These are phyloP conservation scores for Epinephelus coioides DNA, from an alignment of 2,797 vertebrate species.

Conservation along the genomic window DNA sequence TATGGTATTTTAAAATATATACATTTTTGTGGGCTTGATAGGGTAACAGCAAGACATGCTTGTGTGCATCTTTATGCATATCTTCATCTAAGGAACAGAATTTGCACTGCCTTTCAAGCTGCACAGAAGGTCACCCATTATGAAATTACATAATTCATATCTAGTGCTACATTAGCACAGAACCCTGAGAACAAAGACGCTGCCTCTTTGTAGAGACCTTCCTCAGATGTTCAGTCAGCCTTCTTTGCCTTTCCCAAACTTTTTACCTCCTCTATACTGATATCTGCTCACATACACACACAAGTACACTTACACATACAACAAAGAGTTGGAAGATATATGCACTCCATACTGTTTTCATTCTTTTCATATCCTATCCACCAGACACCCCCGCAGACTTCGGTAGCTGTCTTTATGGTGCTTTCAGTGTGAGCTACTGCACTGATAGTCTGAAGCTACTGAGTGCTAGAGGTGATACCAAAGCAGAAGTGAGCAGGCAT, in stretches of 20 bases:
- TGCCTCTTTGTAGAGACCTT: constrained; percentile 75
- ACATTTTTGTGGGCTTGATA: constrained; percentile 1
- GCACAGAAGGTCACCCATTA: constrained; percentile 74
- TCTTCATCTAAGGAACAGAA: constrained; percentile 43
- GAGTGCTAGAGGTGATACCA: constrained; percentile 58
- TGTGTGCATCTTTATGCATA: constrained; percentile 35
- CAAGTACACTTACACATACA: constrained; percentile 30
- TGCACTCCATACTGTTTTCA: constrained; percentile 65
- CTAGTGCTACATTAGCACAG: constrained; percentile 68
- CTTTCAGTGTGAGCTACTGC: constrained; percentile 55
- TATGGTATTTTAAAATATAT: constrained; percentile 22
- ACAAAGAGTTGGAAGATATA: constrained; percentile 57
- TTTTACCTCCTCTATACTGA: constrained; percentile 46
- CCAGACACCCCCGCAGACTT: constrained; percentile 54
- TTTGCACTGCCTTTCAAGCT: constrained; percentile 62
- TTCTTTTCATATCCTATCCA: constrained; percentile 56
- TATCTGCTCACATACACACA: constrained; percentile 12
- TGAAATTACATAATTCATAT: constrained; percentile 84
- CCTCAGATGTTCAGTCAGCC: constrained; percentile 76
- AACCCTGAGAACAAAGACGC: constrained; percentile 77
- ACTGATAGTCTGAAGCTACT: constrained; percentile 41
- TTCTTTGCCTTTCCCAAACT: constrained; percentile 75
- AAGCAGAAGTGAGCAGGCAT: constrained; percentile 39
- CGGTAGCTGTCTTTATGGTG: constrained; percentile 51
- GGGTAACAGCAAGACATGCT: not conserved